Evolutionary conservation across 2,113 vertebrate species (phyloP).

Genomic region (Dipodomys merriami): DNA sequence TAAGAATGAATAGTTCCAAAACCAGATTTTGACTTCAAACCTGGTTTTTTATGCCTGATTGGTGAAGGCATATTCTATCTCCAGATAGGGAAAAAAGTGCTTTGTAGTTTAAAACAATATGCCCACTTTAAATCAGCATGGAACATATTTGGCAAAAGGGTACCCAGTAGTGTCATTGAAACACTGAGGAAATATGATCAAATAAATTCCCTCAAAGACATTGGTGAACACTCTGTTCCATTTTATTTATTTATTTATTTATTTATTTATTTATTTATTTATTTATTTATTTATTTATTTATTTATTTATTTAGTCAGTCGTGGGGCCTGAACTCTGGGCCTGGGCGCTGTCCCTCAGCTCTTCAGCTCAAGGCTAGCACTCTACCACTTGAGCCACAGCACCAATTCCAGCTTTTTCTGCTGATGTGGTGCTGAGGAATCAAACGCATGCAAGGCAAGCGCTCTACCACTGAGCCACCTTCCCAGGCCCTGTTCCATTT

Average conservation of each 20-base stretch:
- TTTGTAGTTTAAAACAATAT: conserved; percentile 40
- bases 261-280: too few species aligned
- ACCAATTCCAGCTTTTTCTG: too few species aligned
- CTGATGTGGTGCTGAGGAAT: too few species aligned
- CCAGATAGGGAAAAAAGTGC: conserved; percentile 7
- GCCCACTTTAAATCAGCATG: not conserved
- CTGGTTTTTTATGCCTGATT: not conserved
- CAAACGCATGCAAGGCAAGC: too few species aligned
- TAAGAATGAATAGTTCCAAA: conserved; percentile 32
- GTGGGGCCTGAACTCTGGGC: too few species aligned
- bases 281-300: too few species aligned
- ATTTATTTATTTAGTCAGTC: too few species aligned
- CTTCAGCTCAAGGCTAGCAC: too few species aligned
- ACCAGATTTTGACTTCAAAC: conserved; percentile 43
- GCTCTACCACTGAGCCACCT: too few species aligned
- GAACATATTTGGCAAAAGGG: not conserved
- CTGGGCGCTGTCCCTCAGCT: too few species aligned
- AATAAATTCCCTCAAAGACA: conserved; percentile 46
- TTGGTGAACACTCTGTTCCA: conserved; percentile 42
- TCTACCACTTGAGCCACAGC: too few species aligned
- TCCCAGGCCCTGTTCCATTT: conserved; percentile 16
- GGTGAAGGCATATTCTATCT: conserved; percentile 26
- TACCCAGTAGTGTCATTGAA: conserved; percentile 19
- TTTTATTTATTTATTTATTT: conserved; percentile 51
- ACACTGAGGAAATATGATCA: conserved; percentile 37